Evolutionary conservation across 2,113 vertebrate genomes (phyloP).

Genomic region (Sorex fumeus): DNA sequence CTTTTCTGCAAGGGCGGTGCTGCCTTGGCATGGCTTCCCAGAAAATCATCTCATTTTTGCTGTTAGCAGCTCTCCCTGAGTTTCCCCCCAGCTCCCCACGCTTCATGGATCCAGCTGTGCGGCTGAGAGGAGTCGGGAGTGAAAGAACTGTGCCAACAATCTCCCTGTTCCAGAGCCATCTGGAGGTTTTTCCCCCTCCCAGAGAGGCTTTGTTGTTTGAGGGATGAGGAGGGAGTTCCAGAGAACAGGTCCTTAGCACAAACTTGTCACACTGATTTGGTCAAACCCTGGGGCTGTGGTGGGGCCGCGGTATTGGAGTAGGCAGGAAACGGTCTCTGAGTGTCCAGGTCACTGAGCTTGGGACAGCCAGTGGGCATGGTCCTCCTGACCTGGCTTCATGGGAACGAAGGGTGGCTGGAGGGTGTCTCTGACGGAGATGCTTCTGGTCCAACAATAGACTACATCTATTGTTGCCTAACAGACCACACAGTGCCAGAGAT

Average conservation of each 20-base stretch:
- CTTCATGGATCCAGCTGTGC: conserved; percentile 57
- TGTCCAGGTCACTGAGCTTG: too few species aligned
- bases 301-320: too few species aligned
- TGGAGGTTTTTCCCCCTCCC: not conserved
- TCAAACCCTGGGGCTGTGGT: not conserved
- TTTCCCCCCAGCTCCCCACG: conserved; percentile 35
- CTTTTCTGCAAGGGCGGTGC: not conserved
- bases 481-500: too few species aligned
- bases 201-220: not conserved
- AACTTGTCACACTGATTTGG: not conserved
- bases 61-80: conserved; percentile 18
- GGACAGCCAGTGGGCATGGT: too few species aligned
- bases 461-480: too few species aligned
- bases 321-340: too few species aligned
- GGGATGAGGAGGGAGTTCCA: not conserved
- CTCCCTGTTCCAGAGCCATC: conserved; percentile 60
- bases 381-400: not conserved
- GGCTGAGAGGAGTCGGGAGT: conserved; percentile 57
- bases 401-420: not conserved
- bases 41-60: conserved; percentile 71
- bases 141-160: conserved; percentile 4
- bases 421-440: not conserved
- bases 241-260: not conserved
- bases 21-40: not conserved
- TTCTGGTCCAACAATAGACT: too few species aligned